Base-by-base conservation (phyloP, 2,888 invertebrate genomes). In the Polydrusus cervinus region DNA sequence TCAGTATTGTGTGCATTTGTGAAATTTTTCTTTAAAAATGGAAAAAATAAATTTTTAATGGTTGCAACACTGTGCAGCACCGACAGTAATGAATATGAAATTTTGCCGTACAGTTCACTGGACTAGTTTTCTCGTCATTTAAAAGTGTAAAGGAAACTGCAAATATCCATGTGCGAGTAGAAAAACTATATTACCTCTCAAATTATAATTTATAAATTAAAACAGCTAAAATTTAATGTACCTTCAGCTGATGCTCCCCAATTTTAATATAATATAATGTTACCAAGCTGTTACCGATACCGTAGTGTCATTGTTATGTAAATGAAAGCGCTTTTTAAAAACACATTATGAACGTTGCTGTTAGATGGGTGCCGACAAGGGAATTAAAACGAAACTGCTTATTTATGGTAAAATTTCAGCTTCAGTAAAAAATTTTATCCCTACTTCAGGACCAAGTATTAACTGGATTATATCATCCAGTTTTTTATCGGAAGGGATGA, bases 251-350 rank as follows among this genome's bases (percentile, higher is more conserved):
- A 55, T 55, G 55, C 34, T 55, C 45, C 60, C 43, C 16, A 69
- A 69, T 60, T 69, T 69, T 69, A 69, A 60, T 60, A 60, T 43
- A 60, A 68, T 68, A 68, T 47, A 69, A 57, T 57, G 69, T 60
- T 60, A 69, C 69, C 72, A 45, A 57, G 65, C 65, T 71, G 71
- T 71, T 64, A 71, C 71, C 64, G 66, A 66, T 55, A 66, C 66
- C 43, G 74, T 55, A 45, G 64, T 69, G 74, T 43, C 61, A 74
- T 74, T 74, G 61, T 64, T 64, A 74, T 74, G 74, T 65, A 69
- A 74, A 74, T 74, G 61, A 34, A 51, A 61, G 45, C 30, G 67
- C 74, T 62, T 61, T 74, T 74, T 74, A 57, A 74, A 74, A 68
- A 74, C 67, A 53, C 51, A 40, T 68, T 74, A 74, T 60, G 62